Base-by-base conservation (phyloP, 1,140 invertebrate genomes). In the Gryon sp. region DNA sequence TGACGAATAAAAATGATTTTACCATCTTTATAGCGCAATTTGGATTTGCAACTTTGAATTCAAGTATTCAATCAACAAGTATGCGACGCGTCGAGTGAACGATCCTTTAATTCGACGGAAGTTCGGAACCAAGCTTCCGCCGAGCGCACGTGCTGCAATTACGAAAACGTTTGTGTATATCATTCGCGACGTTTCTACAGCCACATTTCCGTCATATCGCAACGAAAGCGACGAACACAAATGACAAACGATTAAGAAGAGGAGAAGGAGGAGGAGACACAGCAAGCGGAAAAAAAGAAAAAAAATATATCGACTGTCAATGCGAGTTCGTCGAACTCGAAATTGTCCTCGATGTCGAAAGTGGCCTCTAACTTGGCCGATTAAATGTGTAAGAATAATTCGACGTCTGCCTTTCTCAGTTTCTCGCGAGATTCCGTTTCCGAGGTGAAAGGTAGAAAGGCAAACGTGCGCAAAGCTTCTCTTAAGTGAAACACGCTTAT, bases 361-460 rank as follows among this genome's bases (percentile, higher is more conserved):
- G 65, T 50, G 53, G 53, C 65, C 65, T 69, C 65, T 69, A 69
- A 69, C 65, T 69, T 69, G 53, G 65, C 28, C 65, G 65, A 60
- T 52, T 32, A 28, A 69, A 60, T 15, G 62, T 16, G 48, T 41
- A 32, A 43, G 32, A 52, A 70, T 60, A 59, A 70, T 52, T 20
- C 46, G 55, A 53, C 28, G 34, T 50, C 36, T 69, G 41, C 55
- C 59, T 72, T 72, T 70, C 59, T 60, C 43, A 19, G 30, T 20
- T 62, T 65, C 63, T 76, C 41, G 45, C 50, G 16, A 36, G 43
- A 68, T 72, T 68, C 55, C 53, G 60, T 72, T 70, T 72, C 65
- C 60, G 48, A 72, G 72, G 66, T 72, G 66, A 72, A 75, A 76
- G 65, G 70, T 75, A 72, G 59, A 74, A 62, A 75, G 46, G 46